Percentiles rank a stretch among this genome's conserved stretches.
These are phyloP conservation scores for Oeneis ivallda DNA, from an alignment of 2,888 invertebrate genomes.

Conservation along the genomic window DNA sequence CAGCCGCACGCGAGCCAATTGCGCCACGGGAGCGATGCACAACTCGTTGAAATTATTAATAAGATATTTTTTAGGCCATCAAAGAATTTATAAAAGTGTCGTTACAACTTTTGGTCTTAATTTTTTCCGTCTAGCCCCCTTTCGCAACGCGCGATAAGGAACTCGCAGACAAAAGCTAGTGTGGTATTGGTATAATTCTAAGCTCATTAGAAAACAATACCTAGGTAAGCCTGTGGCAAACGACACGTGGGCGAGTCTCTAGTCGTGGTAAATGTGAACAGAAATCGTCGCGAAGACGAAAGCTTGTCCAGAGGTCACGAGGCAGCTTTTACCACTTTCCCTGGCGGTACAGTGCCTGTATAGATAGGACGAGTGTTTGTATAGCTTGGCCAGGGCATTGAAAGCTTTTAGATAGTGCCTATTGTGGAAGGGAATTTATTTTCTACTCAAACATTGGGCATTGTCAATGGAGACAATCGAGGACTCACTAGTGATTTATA, in stretches of 20 bases:
- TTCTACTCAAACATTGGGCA: neutral
- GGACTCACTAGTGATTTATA: neutral
- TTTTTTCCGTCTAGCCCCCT: too few relatives aligned
- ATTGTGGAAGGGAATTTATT: neutral
- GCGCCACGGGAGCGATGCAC: too few relatives aligned
- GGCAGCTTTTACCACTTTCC: slow-evolving; percentile 22
- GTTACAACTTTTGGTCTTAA: too few relatives aligned
- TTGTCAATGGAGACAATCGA: neutral
- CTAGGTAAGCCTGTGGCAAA: too few relatives aligned
- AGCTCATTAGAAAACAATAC: slow-evolving; percentile 1
- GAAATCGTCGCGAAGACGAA: slow-evolving; percentile 11
- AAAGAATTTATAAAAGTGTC: too few relatives aligned
- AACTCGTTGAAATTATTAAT: too few relatives aligned
- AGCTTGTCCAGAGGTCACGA: slow-evolving; percentile 12
- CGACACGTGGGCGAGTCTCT: neutral
- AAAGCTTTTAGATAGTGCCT: neutral
- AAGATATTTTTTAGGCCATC: too few relatives aligned
- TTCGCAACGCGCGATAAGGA: too few relatives aligned
- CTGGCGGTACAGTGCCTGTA: neutral
- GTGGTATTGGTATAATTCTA: too few relatives aligned
- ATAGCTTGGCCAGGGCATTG: neutral
- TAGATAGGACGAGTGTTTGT: neutral
- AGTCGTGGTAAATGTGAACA: neutral
- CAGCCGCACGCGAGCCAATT: too few relatives aligned
- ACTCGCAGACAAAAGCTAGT: too few relatives aligned